Evolutionary conservation across 2,888 invertebrate species (phyloP).

Genomic region (Xestia sexstrigata): DNA sequence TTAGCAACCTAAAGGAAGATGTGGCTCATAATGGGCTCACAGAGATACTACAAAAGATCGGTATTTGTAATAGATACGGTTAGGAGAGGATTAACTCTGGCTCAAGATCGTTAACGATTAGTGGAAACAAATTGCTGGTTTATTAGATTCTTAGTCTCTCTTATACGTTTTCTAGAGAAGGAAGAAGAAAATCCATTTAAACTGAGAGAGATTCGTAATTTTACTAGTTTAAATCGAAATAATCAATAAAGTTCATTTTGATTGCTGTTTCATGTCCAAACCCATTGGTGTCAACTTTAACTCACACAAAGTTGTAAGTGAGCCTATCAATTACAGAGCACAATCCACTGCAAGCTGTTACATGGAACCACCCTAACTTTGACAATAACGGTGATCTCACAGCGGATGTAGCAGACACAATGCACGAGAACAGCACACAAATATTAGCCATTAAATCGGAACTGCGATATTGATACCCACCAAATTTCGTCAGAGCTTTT

Average conservation of each 20-base stretch:
- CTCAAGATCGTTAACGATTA: slow-evolving; percentile 43
- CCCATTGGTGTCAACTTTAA: slow-evolving; percentile 8
- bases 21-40: slow-evolving; percentile 78
- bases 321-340: slow-evolving; percentile 49
- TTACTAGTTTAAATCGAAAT: background rate
- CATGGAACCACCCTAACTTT: slow-evolving; percentile 66
- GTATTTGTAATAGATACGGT: slow-evolving; percentile 67
- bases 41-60: slow-evolving; percentile 69
- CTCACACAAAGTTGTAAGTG: slow-evolving; percentile 25
- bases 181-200: slow-evolving; percentile 22
- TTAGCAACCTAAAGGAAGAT: slow-evolving; percentile 82
- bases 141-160: slow-evolving; percentile 36
- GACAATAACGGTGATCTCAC: slow-evolving; percentile 69
- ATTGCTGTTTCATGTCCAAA: background rate
- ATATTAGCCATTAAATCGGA: slow-evolving; percentile 88
- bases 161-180: slow-evolving; percentile 7
- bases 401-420: slow-evolving; percentile 83
- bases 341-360: slow-evolving; percentile 49
- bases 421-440: slow-evolving; percentile 84
- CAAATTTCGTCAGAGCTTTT: slow-evolving; percentile 85
- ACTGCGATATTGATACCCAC: slow-evolving; percentile 87
- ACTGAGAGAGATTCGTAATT: background rate
- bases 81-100: slow-evolving; percentile 62
- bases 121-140: slow-evolving; percentile 44
- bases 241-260: background rate